Conservation (phyloP, 2,888 invertebrate species). For the Drosophila rubida region DNA sequence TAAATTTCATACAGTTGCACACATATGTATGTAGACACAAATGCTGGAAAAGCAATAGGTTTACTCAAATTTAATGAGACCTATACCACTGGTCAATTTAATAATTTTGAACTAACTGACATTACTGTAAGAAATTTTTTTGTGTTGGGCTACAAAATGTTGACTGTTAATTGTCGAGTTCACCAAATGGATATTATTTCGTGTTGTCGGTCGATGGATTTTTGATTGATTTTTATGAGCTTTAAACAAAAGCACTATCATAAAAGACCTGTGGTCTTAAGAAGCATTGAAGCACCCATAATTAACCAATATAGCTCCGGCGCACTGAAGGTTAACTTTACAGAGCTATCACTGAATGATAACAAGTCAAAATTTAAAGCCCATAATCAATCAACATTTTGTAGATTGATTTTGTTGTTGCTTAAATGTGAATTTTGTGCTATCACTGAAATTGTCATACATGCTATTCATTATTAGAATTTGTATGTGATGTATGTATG, state of each 20-base stretch:
- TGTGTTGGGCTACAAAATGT: constrained; percentile 21
- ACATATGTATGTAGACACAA: constrained; percentile 13
- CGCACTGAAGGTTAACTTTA: constrained; percentile 11
- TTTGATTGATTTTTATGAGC: constrained; percentile 67
- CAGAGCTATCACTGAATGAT: constrained; percentile 33
- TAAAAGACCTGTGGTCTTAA: constrained; percentile 23
- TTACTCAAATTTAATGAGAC: neutral
- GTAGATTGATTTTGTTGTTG: constrained; percentile 8
- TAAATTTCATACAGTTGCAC: constrained; percentile 5
- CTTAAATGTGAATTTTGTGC: neutral
- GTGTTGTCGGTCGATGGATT: constrained; percentile 51
- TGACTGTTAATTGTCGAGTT: constrained; percentile 1
- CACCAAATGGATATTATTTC: constrained; percentile 29
- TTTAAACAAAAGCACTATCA: constrained; percentile 11
- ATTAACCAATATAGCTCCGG: constrained; percentile 43
- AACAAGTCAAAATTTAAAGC: constrained; percentile 10
- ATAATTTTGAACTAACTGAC: constrained; percentile 67
- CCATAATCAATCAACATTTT: constrained; percentile 19
- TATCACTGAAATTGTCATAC: constrained; percentile 1
- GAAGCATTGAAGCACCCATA: constrained; percentile 21
- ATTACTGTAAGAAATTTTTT: constrained; percentile 4
- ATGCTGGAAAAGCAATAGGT: constrained; percentile 7
- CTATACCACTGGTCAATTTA: constrained; percentile 44
- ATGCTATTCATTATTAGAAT: neutral
- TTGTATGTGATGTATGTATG: no score